These are phyloP conservation scores for Leptocoma aspasia DNA, from an alignment of 2,113 vertebrate genomes.

Conservation along the genomic window DNA sequence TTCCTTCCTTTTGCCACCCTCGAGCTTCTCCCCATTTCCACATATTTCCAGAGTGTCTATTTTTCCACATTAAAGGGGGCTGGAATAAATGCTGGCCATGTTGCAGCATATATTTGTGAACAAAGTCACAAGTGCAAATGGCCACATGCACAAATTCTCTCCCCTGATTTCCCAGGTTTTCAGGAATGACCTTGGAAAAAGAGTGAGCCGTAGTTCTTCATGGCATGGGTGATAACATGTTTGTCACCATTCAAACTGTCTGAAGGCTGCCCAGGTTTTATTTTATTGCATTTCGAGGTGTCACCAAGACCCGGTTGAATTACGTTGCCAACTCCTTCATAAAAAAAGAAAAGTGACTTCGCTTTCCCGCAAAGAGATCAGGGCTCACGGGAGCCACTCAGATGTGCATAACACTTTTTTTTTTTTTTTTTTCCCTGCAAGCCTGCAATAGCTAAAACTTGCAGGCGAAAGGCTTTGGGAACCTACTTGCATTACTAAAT, in stretches of 20 bases:
- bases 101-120: background rate
- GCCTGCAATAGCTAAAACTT: fast-evolving
- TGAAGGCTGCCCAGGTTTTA: background rate
- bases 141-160: background rate
- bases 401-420: fast-evolving
- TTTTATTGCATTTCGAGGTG: conserved; percentile 11
- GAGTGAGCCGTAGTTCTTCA: background rate
- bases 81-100: background rate
- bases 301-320: conserved; percentile 4
- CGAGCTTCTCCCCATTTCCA: background rate
- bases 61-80: background rate
- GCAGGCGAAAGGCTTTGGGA: background rate
- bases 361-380: fast-evolving
- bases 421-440: background rate
- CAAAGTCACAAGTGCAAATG: background rate
- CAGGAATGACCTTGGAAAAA: conserved; percentile 31
- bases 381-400: fast-evolving
- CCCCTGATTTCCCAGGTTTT: background rate
- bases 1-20: background rate
- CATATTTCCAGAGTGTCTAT: background rate
- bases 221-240: background rate
- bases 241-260: background rate
- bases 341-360: background rate
- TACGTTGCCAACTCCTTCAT: background rate
- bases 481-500: background rate